Conservation (phyloP, 2,888 invertebrate genomes). For the Amphipoea oculea region DNA sequence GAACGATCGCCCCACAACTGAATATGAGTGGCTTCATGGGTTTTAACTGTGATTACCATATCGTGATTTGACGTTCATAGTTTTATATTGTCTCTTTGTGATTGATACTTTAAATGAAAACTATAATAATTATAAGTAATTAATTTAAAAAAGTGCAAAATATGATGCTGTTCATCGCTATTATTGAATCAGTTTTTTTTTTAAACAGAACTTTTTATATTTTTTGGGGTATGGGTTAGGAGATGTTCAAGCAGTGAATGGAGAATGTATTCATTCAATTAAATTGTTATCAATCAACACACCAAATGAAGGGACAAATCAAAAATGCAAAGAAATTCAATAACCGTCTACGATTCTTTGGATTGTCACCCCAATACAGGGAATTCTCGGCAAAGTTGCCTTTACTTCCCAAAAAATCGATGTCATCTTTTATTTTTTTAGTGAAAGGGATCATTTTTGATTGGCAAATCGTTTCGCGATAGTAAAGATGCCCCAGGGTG, state of each 20-base stretch:
- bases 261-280: conserved; percentile 58
- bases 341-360: conserved; percentile 85
- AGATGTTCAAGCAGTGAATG: background rate
- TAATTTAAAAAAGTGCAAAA: background rate
- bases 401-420: conserved; percentile 27
- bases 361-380: conserved; percentile 86
- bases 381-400: conserved; percentile 69
- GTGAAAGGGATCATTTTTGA: conserved; percentile 71
- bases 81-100: conserved; percentile 23
- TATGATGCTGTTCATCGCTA: background rate
- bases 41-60: conserved; percentile 73
- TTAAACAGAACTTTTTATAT: background rate
- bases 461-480: conserved; percentile 45
- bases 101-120: background rate
- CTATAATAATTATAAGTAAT: background rate
- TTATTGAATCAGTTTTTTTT: background rate
- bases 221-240: background rate
- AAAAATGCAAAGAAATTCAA: conserved; percentile 89
- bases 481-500: conserved; percentile 67
- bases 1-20: conserved; percentile 74
- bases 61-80: conserved; percentile 62
- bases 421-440: conserved; percentile 55
- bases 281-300: conserved; percentile 77
- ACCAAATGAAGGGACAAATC: conserved; percentile 83
- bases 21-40: conserved; percentile 71